Percentiles rank a stretch among this genome's conserved stretches.
These are phyloP conservation scores for Canis aureus DNA, from an alignment of 2,113 vertebrate genomes.

Conservation along the genomic window DNA sequence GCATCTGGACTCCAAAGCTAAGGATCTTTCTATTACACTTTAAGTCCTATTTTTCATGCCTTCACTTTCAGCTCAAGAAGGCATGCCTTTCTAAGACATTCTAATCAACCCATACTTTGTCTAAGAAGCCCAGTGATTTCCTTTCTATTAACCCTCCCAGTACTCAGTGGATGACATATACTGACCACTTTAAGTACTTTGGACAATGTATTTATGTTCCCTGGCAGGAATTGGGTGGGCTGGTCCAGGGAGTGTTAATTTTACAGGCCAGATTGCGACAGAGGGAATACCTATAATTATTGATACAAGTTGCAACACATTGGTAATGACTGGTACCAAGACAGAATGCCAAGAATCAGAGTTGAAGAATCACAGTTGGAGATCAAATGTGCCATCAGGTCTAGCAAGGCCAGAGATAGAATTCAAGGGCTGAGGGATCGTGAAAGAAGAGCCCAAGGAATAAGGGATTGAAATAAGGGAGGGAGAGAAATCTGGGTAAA, in stretches of 20 bases:
- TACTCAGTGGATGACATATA: not conserved
- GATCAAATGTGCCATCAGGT: not conserved
- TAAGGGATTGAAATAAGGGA: not conserved
- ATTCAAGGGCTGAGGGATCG: not conserved
- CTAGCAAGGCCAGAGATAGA: not conserved
- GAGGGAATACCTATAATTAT: not conserved
- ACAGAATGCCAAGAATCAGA: not conserved
- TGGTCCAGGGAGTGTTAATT: not conserved
- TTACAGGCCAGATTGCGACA: not conserved
- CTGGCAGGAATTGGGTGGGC: not conserved
- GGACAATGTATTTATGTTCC: not conserved
- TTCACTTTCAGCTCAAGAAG: not conserved
- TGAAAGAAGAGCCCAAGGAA: not conserved
- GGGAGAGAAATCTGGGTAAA: too few species aligned
- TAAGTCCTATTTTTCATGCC: not conserved
- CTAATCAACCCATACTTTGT: not conserved
- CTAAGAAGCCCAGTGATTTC: not conserved
- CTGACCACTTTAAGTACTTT: not conserved
- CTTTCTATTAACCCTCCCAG: not conserved
- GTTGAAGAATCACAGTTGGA: not conserved
- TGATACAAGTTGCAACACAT: not conserved
- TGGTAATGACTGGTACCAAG: not conserved
- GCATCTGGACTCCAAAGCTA: not conserved
- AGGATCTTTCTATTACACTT: not conserved
- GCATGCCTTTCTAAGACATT: not conserved